phyloP scores from a whole-genome alignment of 2,113 vertebrate species.

The Larimichthys crocea region DNA sequence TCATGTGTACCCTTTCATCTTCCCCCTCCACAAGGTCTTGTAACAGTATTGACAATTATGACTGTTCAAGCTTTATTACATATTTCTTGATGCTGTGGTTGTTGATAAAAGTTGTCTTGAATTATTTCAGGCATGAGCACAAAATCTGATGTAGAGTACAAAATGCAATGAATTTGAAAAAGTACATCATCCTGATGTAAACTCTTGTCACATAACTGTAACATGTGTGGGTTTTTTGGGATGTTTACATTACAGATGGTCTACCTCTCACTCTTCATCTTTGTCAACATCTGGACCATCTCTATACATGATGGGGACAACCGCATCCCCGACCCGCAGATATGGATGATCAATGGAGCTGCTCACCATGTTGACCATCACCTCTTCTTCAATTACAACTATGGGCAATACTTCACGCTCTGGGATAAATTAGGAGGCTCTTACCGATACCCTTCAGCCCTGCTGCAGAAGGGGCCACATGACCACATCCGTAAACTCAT shows the following conservation, averaged over 20 bases:
- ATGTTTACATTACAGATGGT: conserved; percentile 70
- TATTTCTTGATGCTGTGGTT: background rate
- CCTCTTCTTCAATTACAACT: conserved; percentile 94
- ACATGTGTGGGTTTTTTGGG: background rate
- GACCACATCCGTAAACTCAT: conserved; percentile 81
- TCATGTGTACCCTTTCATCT: conserved; percentile 95
- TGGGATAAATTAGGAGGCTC: conserved; percentile 94
- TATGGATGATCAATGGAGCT: conserved; percentile 88
- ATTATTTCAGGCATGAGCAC: background rate
- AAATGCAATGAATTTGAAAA: background rate
- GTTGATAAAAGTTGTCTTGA: background rate
- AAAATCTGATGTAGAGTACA: background rate
- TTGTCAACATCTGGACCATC: conserved; percentile 95
- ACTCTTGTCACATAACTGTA: background rate
- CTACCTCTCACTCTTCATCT: conserved; percentile 91
- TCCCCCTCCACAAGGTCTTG: conserved; percentile 91
- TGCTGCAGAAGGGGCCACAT: conserved; percentile 87
- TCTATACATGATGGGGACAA: conserved; percentile 95
- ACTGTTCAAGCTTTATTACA: background rate
- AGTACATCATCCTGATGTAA: background rate
- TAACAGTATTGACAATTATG: background rate
- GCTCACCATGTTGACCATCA: conserved; percentile 96
- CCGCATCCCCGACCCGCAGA: conserved; percentile 85
- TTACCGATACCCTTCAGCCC: conserved; percentile 88
- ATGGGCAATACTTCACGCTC: conserved; percentile 95